phyloP scores from a whole-genome alignment of 1,140 invertebrate genomes.

The Venustaconcha ellipsiformis region DNA sequence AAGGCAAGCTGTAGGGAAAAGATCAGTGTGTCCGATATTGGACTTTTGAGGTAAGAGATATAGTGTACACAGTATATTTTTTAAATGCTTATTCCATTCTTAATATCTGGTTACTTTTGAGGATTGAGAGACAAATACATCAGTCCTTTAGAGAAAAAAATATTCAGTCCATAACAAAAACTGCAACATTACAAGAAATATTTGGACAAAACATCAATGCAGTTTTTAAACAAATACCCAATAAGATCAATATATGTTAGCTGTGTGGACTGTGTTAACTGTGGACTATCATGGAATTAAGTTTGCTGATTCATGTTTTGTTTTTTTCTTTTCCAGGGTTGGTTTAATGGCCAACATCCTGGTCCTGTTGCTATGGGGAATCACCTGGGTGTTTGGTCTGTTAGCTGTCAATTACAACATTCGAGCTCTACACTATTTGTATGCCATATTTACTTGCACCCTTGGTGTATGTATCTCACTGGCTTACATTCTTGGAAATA shows the following conservation, averaged over 20 bases:
- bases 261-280: too few species aligned
- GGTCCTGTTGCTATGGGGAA: constrained; percentile 81
- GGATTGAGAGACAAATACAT: too few species aligned
- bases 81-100: too few species aligned
- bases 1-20: constrained; percentile 89
- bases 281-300: neutral
- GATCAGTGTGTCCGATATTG: constrained; percentile 78
- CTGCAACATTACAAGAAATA: too few species aligned
- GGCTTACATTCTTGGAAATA: constrained; percentile 87
- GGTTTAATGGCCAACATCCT: constrained; percentile 83
- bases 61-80: neutral
- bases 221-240: too few species aligned
- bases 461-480: constrained; percentile 84
- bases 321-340: constrained; percentile 74
- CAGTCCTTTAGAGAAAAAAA: too few species aligned
- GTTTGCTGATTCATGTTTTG: constrained; percentile 2
- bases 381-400: constrained; percentile 85
- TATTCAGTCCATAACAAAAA: too few species aligned
- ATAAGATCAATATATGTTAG: too few species aligned
- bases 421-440: constrained; percentile 78
- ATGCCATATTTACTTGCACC: constrained; percentile 78
- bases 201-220: too few species aligned
- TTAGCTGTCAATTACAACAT: constrained; percentile 84
- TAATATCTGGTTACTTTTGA: too few species aligned
- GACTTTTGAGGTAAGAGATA: constrained; percentile 79